These are phyloP conservation scores for Hydropotes inermis DNA, from an alignment of 2,113 vertebrate species.

Conservation along the genomic window DNA sequence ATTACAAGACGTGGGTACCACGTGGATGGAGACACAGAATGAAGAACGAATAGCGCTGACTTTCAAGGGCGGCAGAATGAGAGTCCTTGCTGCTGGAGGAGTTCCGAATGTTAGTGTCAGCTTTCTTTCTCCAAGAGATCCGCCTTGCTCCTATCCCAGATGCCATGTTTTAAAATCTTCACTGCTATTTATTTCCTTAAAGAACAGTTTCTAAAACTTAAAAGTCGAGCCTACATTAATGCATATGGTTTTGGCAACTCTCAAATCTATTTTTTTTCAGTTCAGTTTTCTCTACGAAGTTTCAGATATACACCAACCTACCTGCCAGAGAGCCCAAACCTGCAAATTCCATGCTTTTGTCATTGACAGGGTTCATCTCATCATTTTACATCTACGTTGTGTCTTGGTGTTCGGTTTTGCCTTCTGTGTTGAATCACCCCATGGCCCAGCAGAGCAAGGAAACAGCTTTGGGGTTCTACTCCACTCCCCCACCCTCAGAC, in stretches of 20 bases:
- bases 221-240: neutral
- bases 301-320: neutral
- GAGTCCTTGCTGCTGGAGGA: rapidly evolving
- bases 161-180: neutral
- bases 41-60: neutral
- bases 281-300: neutral
- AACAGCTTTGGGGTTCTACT: too few relatives aligned
- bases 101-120: rapidly evolving
- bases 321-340: neutral
- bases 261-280: neutral
- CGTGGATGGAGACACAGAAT: neutral
- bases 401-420: neutral
- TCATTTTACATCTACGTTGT: too few relatives aligned
- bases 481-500: rapidly evolving
- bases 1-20: rapidly evolving
- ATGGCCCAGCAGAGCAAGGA: too few relatives aligned
- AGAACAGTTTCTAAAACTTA: neutral
- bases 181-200: neutral
- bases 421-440: neutral
- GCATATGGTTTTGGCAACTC: neutral
- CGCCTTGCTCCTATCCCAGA: too few relatives aligned
- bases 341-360: neutral
- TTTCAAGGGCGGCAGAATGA: rapidly evolving
- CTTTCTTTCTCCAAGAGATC: neutral
- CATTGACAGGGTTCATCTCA: neutral